These are phyloP conservation scores for Aphodius granarius DNA, from an alignment of 2,888 invertebrate genomes.

Conservation along the genomic window DNA sequence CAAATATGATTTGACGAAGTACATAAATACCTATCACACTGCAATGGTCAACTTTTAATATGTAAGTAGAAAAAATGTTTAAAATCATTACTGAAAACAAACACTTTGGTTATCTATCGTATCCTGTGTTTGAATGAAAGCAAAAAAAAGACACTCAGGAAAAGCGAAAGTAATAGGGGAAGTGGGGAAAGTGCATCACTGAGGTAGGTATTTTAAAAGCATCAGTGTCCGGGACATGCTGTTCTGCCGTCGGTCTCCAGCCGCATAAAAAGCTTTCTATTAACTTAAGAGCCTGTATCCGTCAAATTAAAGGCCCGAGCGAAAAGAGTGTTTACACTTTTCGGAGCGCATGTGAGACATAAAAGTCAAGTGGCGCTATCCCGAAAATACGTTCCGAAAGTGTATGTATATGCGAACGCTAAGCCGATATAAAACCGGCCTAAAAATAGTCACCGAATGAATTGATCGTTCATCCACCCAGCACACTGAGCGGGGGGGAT, in stretches of 20 bases:
- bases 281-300: slow-evolving; percentile 39
- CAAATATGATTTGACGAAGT: too few relatives aligned
- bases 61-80: too few relatives aligned
- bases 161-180: background rate
- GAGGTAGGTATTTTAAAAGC: slow-evolving; percentile 7
- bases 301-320: slow-evolving; percentile 30
- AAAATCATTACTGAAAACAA: too few relatives aligned
- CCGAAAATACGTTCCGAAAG: slow-evolving; percentile 22
- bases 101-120: background rate
- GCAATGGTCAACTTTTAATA: too few relatives aligned
- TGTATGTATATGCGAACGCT: slow-evolving; percentile 10
- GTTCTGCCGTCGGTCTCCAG: background rate
- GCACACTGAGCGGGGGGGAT: background rate
- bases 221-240: slow-evolving; percentile 1
- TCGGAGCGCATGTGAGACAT: slow-evolving; percentile 36
- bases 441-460: slow-evolving; percentile 15
- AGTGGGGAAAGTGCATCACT: background rate
- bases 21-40: too few relatives aligned
- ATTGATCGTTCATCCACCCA: background rate
- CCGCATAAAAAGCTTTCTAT: slow-evolving; percentile 22
- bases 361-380: slow-evolving; percentile 37
- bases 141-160: background rate
- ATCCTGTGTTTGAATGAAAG: background rate
- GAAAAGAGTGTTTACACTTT: slow-evolving; percentile 36
- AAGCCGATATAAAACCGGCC: slow-evolving; percentile 12